Base-by-base conservation (phyloP, 2,797 vertebrate genomes). In the Gambelia wislizenii region DNA sequence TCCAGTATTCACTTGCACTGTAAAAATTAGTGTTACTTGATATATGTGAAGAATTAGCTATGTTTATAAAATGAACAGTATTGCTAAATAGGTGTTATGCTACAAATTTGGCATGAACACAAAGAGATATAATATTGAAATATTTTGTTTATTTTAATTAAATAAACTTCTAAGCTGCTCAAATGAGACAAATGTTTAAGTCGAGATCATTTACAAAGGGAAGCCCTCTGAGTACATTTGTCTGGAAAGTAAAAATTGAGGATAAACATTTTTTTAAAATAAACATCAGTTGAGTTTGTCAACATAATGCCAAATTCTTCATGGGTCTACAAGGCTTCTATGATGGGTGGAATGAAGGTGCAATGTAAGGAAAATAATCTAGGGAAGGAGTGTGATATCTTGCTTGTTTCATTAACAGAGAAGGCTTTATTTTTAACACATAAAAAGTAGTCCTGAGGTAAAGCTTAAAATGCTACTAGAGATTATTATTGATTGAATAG, bases 121-220 rank as follows among this genome's bases (percentile, higher is more conserved):
- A 85, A 95, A 88, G 36, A 61, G 78, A 82, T 82, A 6, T 86
- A 33, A 82, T 89, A 20, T 64, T 86, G 90, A 94, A 59, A 87
- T 90, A 78, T 47, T 92, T 93, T 87, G 22, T 95, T 94, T 93
- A 81, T 95, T 94, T 92, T 94, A 88, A 85, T 91, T 79, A 91
- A 89, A 91, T 91, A 16, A 91, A 89, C 49, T 92, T 95, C 76
- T 92, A 54, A 76, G 39, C 52, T 20, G 20, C 91, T 80, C 77
- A 94, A 91, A 70, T 85, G 74, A 70, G 85, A 91, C 75, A 85
- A 67, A 93, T 92, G 74, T 67, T 88, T 92, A 91, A 90, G 81
- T 91, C 59, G 22, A 85, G 33, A 75, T 10, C 64, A 49, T 77
- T 83, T 93, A 59, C 87, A 79, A 92, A 92, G 86, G 89, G 1